Conservation (phyloP, 2,113 vertebrate genomes). For the Pluvialis apricaria region DNA sequence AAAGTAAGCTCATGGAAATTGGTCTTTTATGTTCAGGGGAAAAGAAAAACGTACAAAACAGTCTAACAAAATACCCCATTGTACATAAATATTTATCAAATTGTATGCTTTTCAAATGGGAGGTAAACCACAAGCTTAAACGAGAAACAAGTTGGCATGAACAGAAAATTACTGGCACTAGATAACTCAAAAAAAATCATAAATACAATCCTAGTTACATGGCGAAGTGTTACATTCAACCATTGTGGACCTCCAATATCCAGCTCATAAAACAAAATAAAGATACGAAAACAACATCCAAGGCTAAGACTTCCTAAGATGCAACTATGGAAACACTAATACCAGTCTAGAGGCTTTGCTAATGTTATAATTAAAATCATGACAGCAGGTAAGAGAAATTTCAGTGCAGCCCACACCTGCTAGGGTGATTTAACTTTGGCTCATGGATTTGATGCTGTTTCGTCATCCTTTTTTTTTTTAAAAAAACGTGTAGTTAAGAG, state of each 20-base stretch:
- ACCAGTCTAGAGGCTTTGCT: neutral
- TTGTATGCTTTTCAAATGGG: neutral
- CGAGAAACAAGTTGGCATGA: neutral
- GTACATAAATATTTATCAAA: neutral
- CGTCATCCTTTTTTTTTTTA: neutral
- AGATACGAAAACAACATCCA: neutral
- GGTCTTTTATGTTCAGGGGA: rapidly evolving
- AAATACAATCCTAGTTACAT: neutral
- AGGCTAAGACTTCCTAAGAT: neutral
- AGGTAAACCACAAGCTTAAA: neutral
- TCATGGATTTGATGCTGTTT: neutral
- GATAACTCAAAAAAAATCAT: neutral
- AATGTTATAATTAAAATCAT: neutral
- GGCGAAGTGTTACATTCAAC: neutral
- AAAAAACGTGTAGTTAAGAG: neutral
- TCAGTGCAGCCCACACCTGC: neutral
- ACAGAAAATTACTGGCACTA: neutral
- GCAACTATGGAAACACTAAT: neutral
- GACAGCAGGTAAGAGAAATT: neutral
- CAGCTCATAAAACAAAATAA: neutral
- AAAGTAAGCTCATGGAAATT: neutral
- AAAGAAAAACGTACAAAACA: neutral
- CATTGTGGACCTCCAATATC: neutral
- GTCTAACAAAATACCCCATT: neutral
- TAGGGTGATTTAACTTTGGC: neutral